phyloP scores from a whole-genome alignment of 2,888 invertebrate genomes.

The Venusia cambrica region DNA sequence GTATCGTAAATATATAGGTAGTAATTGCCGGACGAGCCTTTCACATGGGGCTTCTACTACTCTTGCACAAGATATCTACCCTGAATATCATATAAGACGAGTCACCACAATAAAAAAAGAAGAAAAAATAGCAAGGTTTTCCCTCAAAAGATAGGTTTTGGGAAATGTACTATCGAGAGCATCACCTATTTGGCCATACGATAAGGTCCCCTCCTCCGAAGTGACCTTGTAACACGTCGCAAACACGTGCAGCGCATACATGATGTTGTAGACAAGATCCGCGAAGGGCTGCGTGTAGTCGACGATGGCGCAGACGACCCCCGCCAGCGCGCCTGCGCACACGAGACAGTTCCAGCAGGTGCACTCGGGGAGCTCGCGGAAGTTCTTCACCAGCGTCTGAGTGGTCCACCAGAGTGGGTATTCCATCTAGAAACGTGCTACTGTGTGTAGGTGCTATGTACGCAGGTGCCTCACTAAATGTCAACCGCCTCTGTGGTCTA shows the following conservation, averaged over 20 bases:
- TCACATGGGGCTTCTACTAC: too few relatives aligned
- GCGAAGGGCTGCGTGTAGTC: slow-evolving; percentile 23
- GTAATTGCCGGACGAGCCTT: too few relatives aligned
- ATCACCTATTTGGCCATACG: too few relatives aligned
- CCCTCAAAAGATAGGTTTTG: too few relatives aligned
- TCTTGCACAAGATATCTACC: too few relatives aligned
- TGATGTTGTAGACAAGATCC: slow-evolving; percentile 43
- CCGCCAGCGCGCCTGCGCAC: slow-evolving; percentile 39
- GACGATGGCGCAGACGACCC: slow-evolving; percentile 36
- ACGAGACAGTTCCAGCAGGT: slow-evolving; percentile 51
- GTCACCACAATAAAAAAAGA: too few relatives aligned
- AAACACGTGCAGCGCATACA: slow-evolving; percentile 46
- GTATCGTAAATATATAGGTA: too few relatives aligned
- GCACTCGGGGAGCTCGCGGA: slow-evolving; percentile 45
- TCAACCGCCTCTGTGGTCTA: too few relatives aligned
- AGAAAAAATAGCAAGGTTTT: too few relatives aligned
- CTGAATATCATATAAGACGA: too few relatives aligned
- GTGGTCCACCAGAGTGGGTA: slow-evolving; percentile 48
- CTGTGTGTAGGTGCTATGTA: too few relatives aligned
- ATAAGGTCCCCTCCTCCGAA: slow-evolving; percentile 26
- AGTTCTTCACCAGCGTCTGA: slow-evolving; percentile 30
- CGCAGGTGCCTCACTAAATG: too few relatives aligned
- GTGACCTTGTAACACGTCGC: slow-evolving; percentile 36
- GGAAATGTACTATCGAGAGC: slow-evolving; percentile 33
- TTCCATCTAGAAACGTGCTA: slow-evolving; percentile 34